Conservation (phyloP, 2,113 vertebrate species). For the Lophochroa leadbeateri region DNA sequence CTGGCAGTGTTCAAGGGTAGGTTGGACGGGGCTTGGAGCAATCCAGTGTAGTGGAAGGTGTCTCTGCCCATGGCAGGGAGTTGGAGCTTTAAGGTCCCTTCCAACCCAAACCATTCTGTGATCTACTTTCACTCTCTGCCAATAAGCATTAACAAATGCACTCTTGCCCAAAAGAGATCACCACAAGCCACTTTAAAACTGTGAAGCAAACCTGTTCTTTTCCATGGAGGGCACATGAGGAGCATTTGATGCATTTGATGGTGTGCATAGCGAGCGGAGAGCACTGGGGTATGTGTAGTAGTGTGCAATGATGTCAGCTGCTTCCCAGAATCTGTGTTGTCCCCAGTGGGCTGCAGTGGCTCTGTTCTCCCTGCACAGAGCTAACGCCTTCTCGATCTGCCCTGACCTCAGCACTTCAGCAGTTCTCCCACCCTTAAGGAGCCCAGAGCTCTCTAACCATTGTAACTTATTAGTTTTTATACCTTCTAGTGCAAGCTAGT, state of each 20-base stretch:
- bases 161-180: neutral
- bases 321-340: neutral
- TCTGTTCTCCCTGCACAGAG: neutral
- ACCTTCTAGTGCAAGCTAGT: neutral
- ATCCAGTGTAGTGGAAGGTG: neutral
- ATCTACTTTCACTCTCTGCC: neutral
- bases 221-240: no score
- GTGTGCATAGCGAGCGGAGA: accelerated
- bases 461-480: neutral
- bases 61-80: neutral
- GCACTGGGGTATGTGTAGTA: neutral
- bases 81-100: neutral
- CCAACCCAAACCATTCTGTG: neutral
- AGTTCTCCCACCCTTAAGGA: neutral
- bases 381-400: neutral
- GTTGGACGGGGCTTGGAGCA: neutral
- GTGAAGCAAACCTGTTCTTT: neutral
- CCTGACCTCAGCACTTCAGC: neutral
- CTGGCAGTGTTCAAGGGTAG: neutral
- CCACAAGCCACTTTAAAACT: neutral
- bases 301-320: neutral
- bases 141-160: neutral
- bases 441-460: neutral
- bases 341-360: accelerated
- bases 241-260: neutral